Conservation (phyloP, 1,140 invertebrate species). For the Zaprionus lachaisei region DNA sequence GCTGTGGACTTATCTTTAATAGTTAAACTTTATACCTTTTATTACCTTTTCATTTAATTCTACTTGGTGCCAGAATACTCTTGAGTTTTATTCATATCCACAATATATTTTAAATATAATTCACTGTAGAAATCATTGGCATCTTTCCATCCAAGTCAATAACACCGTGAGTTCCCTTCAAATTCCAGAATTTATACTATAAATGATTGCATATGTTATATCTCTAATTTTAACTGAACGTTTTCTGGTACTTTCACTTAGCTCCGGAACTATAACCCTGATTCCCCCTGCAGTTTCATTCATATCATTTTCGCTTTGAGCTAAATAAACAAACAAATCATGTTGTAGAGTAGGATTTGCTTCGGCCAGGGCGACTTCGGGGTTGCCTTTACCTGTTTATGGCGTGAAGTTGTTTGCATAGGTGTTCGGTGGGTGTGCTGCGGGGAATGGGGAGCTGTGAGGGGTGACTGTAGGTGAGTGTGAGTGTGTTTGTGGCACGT, state of each 20-base stretch:
- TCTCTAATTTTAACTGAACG: not conserved
- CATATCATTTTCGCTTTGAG: not conserved
- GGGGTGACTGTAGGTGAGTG: slow-evolving; percentile 40
- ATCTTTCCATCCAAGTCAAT: no score
- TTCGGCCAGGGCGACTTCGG: not conserved
- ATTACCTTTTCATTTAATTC: no score
- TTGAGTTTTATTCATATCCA: no score
- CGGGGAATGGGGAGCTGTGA: slow-evolving; percentile 3
- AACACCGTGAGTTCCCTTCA: no score
- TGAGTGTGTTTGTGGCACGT: slow-evolving; percentile 68
- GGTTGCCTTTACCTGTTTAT: slow-evolving; percentile 41
- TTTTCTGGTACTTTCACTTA: not conserved
- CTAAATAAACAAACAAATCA: slow-evolving; percentile 2
- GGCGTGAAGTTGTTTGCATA: slow-evolving; percentile 58
- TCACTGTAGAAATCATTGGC: no score
- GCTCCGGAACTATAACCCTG: not conserved
- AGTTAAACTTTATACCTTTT: no score
- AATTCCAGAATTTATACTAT: no score
- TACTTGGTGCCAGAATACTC: no score
- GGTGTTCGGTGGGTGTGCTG: slow-evolving; percentile 51
- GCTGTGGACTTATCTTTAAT: no score
- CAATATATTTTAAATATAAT: not conserved
- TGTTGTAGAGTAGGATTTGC: slow-evolving; percentile 11
- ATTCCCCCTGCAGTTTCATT: not conserved
- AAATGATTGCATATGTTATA: no score